Percentiles rank a stretch among this genome's conserved stretches.
These are phyloP conservation scores for Ichneumon xanthorius DNA, from an alignment of 2,888 invertebrate species.

Conservation along the genomic window DNA sequence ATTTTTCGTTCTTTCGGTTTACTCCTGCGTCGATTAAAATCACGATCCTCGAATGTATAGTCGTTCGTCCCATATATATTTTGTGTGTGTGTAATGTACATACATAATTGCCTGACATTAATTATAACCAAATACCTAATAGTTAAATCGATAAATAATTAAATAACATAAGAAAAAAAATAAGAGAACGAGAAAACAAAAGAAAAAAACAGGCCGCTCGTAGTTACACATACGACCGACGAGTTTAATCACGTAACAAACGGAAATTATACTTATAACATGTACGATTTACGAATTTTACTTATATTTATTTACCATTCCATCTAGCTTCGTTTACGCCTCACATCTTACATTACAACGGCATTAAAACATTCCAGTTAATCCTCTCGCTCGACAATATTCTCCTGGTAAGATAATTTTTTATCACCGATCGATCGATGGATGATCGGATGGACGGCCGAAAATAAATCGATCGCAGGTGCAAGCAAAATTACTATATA, in stretches of 20 bases:
- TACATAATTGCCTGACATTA: constrained; percentile 72
- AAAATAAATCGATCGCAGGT: constrained; percentile 18
- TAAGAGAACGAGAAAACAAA: constrained; percentile 27
- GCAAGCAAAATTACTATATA: constrained; percentile 31
- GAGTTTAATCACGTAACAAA: constrained; percentile 62
- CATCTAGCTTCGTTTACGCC: constrained; percentile 7
- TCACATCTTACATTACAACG: constrained; percentile 44
- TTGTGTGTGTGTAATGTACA: constrained; percentile 69
- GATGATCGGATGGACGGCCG: constrained; percentile 23
- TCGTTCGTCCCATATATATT: constrained; percentile 70
- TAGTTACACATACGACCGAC: constrained; percentile 54
- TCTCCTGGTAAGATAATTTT: background rate
- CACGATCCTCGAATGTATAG: constrained; percentile 36
- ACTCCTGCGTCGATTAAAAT: background rate
- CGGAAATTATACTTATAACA: constrained; percentile 55
- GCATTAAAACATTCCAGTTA: constrained; percentile 32
- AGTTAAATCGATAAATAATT: constrained; percentile 72
- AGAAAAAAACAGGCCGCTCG: constrained; percentile 32
- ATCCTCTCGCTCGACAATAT: constrained; percentile 31
- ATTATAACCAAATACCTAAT: constrained; percentile 70
- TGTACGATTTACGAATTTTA: constrained; percentile 56
- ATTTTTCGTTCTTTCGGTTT: background rate
- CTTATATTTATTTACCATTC: constrained; percentile 43
- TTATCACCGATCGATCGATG: constrained; percentile 13
- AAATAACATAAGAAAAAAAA: constrained; percentile 71